These are phyloP conservation scores for Arothron firmamentum DNA, from an alignment of 2,113 vertebrate genomes.

Conservation along the genomic window DNA sequence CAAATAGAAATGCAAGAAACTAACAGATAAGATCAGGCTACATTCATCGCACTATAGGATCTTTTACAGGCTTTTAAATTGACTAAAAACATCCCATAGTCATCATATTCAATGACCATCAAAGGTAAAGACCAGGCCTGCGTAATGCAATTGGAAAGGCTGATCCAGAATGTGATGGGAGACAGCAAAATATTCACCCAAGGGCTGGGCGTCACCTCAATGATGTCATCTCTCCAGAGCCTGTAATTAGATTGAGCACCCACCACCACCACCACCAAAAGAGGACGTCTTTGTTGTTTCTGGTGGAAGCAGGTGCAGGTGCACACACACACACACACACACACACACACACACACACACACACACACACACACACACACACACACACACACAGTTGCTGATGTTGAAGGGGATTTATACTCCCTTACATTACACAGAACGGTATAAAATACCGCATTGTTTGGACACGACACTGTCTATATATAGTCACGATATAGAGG, in stretches of 20 bases:
- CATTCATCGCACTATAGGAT: neutral
- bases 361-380: neutral
- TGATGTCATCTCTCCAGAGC: constrained; percentile 63
- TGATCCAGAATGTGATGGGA: constrained; percentile 19
- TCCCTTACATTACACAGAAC: neutral
- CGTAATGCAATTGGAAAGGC: constrained; percentile 24
- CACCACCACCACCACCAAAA: constrained; percentile 11
- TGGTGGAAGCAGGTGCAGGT: constrained; percentile 50
- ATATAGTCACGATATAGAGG: no score
- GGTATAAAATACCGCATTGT: neutral
- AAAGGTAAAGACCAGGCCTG: constrained; percentile 17
- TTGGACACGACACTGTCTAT: neutral
- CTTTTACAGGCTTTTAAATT: neutral
- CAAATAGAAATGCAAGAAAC: constrained; percentile 15
- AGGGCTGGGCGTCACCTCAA: constrained; percentile 43
- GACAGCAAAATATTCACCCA: constrained; percentile 26
- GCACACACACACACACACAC: neutral
- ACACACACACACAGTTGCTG: neutral
- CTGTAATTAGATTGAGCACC: constrained; percentile 65
- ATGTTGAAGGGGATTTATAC: neutral
- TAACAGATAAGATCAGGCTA: constrained; percentile 8
- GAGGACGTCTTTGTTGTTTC: constrained; percentile 51
- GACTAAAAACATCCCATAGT: neutral
- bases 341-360: neutral
- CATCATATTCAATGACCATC: constrained; percentile 21